Conservation (phyloP, 2,113 vertebrate genomes). For the Salvator merianae region DNA sequence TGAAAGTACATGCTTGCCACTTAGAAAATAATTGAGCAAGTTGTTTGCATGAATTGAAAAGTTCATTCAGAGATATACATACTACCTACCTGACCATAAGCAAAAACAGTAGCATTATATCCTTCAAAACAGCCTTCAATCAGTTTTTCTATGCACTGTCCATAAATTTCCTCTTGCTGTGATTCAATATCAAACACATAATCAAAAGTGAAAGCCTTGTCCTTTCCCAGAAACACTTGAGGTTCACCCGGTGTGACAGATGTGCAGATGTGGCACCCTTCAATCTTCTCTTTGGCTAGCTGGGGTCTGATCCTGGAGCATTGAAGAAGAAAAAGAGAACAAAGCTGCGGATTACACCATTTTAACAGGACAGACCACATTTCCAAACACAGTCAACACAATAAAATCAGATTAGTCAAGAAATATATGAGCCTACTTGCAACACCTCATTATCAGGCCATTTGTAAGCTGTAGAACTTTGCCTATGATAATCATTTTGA, state of each 20-base stretch:
- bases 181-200: slow-evolving; percentile 93
- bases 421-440: not conserved
- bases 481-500: not conserved
- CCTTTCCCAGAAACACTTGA: slow-evolving; percentile 95
- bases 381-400: not conserved
- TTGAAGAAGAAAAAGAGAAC: not conserved
- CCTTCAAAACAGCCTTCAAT: slow-evolving; percentile 97
- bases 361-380: not conserved
- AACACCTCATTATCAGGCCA: not conserved
- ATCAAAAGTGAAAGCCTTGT: slow-evolving; percentile 98
- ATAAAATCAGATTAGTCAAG: not conserved
- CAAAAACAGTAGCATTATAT: slow-evolving; percentile 97
- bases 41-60: not conserved
- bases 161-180: slow-evolving; percentile 88
- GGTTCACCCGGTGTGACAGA: slow-evolving; percentile 93
- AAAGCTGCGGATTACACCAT: not conserved
- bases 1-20: not conserved
- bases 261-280: slow-evolving; percentile 98
- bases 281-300: slow-evolving; percentile 95
- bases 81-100: slow-evolving; percentile 90
- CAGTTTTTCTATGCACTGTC: slow-evolving; percentile 89
- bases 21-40: not conserved
- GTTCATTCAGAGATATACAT: not conserved
- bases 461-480: not conserved
- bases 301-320: slow-evolving; percentile 90